Conservation (phyloP, 2,797 vertebrate genomes). For the Paramormyrops hopkinsi region DNA sequence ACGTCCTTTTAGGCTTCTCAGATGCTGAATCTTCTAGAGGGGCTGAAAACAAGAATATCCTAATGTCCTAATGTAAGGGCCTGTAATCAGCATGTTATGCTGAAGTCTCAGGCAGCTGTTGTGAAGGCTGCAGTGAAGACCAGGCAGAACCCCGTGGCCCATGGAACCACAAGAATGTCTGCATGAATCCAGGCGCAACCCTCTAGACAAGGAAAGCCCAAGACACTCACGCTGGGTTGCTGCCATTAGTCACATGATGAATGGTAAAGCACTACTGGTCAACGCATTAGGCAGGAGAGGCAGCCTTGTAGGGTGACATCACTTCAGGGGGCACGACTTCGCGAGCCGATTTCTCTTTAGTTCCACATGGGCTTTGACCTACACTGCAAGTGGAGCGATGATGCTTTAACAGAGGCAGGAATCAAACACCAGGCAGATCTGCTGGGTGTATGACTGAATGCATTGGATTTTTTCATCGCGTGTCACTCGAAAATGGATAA, state of each 20-base stretch:
- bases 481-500: neutral
- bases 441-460: neutral
- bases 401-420: neutral
- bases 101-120: neutral
- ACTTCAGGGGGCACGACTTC: neutral
- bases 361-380: neutral
- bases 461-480: neutral
- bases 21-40: neutral
- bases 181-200: neutral
- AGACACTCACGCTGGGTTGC: neutral
- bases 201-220: neutral
- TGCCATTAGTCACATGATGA: neutral
- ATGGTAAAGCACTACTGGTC: neutral
- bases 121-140: neutral
- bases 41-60: neutral
- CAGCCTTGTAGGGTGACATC: neutral
- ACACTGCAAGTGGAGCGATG: neutral
- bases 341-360: neutral
- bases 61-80: neutral
- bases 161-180: neutral
- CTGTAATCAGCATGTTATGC: neutral
- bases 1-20: neutral
- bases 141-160: neutral
- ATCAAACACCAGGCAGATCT: neutral
- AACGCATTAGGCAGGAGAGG: neutral